Evolutionary conservation across 2,888 invertebrate genomes (phyloP).

Genomic region (Heterodera filipjevi): DNA sequence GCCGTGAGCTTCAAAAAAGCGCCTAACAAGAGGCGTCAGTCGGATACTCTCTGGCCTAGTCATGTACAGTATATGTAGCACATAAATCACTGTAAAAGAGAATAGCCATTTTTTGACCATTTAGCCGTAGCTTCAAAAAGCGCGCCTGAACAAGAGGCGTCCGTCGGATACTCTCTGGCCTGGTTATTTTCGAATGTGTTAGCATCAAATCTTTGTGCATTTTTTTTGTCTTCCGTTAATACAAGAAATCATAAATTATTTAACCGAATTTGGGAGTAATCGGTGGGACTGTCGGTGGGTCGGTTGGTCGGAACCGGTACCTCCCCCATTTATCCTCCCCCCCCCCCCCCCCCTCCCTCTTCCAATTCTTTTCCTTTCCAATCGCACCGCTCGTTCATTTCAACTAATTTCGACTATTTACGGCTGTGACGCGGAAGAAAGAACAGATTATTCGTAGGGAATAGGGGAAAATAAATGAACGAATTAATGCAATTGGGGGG

Average conservation of each 20-base stretch:
- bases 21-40: too few species aligned
- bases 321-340: not conserved
- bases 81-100: too few species aligned
- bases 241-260: not conserved
- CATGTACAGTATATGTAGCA: too few species aligned
- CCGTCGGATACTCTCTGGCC: too few species aligned
- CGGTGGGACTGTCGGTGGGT: not conserved
- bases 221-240: not conserved
- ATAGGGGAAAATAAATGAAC: not conserved
- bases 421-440: constrained; percentile 12
- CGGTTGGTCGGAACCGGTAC: constrained; percentile 1
- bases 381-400: not conserved
- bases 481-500: not conserved
- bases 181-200: too few species aligned
- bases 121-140: too few species aligned
- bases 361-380: not conserved
- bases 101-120: too few species aligned
- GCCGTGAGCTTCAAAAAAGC: too few species aligned
- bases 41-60: too few species aligned
- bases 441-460: not conserved
- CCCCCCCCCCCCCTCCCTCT: not conserved
- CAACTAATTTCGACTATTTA: constrained; percentile 17
- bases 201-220: not conserved
- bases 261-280: not conserved
- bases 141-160: too few species aligned